Percentiles rank a stretch among this genome's conserved stretches.
Evolutionary conservation across 2,113 vertebrate genomes (phyloP).

Genomic region (Patagioenas fasciata): DNA sequence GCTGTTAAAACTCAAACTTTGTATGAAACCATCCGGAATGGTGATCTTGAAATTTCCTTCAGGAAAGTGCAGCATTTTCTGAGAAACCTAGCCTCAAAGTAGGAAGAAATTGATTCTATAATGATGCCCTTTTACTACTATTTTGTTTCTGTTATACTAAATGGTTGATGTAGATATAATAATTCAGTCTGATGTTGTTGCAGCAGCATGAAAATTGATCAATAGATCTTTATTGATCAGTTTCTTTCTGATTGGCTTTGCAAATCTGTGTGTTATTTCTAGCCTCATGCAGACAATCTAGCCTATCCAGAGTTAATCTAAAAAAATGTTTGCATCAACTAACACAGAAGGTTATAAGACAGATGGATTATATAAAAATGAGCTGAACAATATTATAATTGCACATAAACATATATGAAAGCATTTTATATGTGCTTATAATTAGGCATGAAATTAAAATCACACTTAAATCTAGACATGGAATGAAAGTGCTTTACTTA

Average conservation of each 20-base stretch:
- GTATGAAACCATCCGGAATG: neutral
- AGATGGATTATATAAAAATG: neutral
- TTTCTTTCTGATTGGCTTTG: conserved; percentile 35
- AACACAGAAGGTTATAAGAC: neutral
- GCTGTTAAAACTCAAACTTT: neutral
- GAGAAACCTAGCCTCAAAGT: neutral
- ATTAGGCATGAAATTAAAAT: neutral
- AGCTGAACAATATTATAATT: neutral
- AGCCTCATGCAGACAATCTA: neutral
- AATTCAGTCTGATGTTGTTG: conserved; percentile 15
- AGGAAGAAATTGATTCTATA: conserved; percentile 37
- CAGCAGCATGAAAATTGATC: conserved; percentile 44
- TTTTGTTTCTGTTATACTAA: conserved; percentile 35
- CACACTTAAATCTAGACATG: neutral
- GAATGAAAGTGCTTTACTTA: neutral
- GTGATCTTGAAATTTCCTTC: conserved; percentile 14
- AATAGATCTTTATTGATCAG: conserved; percentile 62
- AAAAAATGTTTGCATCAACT: neutral
- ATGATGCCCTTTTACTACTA: conserved; percentile 30
- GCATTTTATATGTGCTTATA: neutral
- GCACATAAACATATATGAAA: neutral
- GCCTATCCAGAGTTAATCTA: neutral
- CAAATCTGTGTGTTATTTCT: conserved; percentile 21
- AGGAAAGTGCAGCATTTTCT: neutral
- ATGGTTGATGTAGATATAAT: conserved; percentile 12